These are phyloP conservation scores for Hypothenemus hampei DNA, from an alignment of 1,140 invertebrate genomes.

Conservation along the genomic window DNA sequence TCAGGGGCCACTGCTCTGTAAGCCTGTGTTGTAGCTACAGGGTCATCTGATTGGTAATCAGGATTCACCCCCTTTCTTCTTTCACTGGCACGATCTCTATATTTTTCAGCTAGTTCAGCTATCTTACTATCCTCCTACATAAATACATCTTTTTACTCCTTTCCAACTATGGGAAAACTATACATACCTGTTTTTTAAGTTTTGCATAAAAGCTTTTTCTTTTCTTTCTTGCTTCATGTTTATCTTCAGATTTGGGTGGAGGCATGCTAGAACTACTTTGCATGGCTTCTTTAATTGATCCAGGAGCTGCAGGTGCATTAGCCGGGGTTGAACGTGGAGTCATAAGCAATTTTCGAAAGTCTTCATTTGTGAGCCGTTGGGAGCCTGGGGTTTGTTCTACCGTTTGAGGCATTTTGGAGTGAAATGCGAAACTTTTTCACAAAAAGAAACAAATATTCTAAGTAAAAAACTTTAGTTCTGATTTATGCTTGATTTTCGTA, in stretches of 20 bases:
- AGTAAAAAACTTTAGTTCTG: no score
- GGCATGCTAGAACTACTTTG: conserved; percentile 47
- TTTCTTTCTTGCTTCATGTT: conserved; percentile 67
- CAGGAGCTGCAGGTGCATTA: conserved; percentile 47
- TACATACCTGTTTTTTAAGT: conserved; percentile 73
- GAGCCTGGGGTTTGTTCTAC: conserved; percentile 49
- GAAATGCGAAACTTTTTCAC: no score
- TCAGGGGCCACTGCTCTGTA: conserved; percentile 95
- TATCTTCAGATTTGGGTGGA: conserved; percentile 45
- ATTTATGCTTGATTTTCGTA: no score
- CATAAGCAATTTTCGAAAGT: conserved; percentile 93
- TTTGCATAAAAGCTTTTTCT: conserved; percentile 92
- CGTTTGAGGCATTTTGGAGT: conserved; percentile 48
- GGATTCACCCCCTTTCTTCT: conserved; percentile 81
- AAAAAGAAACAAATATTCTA: no score
- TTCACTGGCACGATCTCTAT: conserved; percentile 90
- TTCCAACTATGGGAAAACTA: no score
- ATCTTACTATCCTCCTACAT: conserved; percentile 82
- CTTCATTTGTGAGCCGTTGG: conserved; percentile 88
- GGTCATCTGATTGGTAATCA: conserved; percentile 77
- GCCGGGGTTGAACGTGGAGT: conserved; percentile 75
- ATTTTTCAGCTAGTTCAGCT: conserved; percentile 92
- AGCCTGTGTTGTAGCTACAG: conserved; percentile 81
- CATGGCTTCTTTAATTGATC: conserved; percentile 57
- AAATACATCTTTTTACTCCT: neutral